These are phyloP conservation scores for Aleiodes sp. DNA, from an alignment of 1,140 invertebrate species.

Conservation along the genomic window DNA sequence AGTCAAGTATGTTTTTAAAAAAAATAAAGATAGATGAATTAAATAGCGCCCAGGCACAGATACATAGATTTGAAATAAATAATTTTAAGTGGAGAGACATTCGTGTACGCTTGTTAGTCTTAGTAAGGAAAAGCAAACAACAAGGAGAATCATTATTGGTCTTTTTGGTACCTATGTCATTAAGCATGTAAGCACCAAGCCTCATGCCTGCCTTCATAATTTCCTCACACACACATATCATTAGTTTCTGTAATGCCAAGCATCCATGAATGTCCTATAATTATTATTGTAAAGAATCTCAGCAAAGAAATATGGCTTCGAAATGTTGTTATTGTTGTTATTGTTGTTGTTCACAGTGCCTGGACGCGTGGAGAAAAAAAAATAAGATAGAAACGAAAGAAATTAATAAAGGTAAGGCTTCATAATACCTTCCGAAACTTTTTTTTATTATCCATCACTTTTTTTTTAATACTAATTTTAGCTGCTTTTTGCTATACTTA, in stretches of 20 bases:
- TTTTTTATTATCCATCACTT: neutral
- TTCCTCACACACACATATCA: constrained; percentile 21
- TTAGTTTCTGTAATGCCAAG: neutral
- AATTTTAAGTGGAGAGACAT: neutral
- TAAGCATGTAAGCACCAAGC: neutral
- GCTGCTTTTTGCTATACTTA: neutral
- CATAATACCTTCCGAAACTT: neutral
- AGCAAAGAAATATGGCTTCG: constrained; percentile 17
- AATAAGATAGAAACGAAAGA: neutral
- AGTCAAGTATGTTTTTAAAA: constrained; percentile 5
- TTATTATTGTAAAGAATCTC: no score
- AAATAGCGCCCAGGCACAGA: constrained; percentile 6
- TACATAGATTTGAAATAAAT: neutral
- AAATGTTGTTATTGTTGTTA: constrained; percentile 21
- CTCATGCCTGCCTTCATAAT: constrained; percentile 17
- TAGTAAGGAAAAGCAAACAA: neutral
- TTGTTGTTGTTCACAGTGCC: constrained; percentile 15
- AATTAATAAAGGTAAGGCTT: neutral
- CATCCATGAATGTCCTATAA: constrained; percentile 17
- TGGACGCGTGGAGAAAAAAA: neutral
- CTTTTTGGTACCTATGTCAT: constrained; percentile 13
- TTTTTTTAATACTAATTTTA: neutral
- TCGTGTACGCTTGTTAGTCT: constrained; percentile 25
- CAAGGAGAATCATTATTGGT: neutral
- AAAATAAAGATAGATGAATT: neutral